Conservation (phyloP, 1,140 invertebrate genomes). For the Ericerus pela region DNA sequence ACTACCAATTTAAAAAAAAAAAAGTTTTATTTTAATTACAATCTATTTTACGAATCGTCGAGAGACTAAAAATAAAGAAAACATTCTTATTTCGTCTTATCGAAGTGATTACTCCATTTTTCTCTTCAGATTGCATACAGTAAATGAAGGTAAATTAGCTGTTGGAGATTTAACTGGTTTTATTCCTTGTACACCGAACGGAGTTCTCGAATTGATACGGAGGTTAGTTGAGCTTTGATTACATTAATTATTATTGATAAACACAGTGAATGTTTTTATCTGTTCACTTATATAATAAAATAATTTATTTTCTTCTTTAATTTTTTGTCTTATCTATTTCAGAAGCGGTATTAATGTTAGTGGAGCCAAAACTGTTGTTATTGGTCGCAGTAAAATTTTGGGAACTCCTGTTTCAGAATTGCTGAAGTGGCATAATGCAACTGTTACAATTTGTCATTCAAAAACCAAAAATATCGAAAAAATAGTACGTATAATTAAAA, state of each 20-base stretch:
- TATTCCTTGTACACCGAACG: slow-evolving; percentile 83
- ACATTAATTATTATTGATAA: too few relatives aligned
- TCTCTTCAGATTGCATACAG: slow-evolving; percentile 56
- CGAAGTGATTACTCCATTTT: slow-evolving; percentile 18
- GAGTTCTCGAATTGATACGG: slow-evolving; percentile 83
- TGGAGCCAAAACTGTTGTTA: slow-evolving; percentile 78
- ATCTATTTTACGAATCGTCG: too few relatives aligned
- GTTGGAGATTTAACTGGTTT: slow-evolving; percentile 75
- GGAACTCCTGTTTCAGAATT: slow-evolving; percentile 88
- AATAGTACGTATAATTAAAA: slow-evolving; percentile 45
- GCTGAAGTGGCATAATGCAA: slow-evolving; percentile 91
- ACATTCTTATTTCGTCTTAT: too few relatives aligned
- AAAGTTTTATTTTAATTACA: too few relatives aligned
- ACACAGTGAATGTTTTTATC: neutral
- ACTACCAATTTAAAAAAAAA: too few relatives aligned
- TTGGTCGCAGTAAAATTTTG: slow-evolving; percentile 95
- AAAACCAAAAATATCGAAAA: slow-evolving; percentile 69
- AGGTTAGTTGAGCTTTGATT: slow-evolving; percentile 30
- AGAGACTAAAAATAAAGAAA: too few relatives aligned
- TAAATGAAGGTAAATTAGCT: slow-evolving; percentile 77
- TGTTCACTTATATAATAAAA: neutral
- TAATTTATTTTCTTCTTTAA: neutral
- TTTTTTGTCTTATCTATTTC: slow-evolving; percentile 1
- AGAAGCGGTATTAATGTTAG: slow-evolving; percentile 59
- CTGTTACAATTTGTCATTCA: slow-evolving; percentile 93